Conservation (phyloP, 2,888 invertebrate genomes). For the Hypsopygia costalis region DNA sequence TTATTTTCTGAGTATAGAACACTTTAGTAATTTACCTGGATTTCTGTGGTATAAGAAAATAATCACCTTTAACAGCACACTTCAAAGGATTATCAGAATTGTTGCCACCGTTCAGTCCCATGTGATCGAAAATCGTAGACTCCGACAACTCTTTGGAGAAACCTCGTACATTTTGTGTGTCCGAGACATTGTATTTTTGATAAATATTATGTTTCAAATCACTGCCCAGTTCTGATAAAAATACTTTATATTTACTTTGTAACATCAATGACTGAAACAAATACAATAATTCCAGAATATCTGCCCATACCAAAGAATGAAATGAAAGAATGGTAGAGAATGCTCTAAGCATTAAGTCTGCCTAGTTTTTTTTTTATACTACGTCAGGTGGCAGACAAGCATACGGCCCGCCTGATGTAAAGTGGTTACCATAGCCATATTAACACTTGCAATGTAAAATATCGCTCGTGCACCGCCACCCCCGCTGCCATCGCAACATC, state of each 20-base stretch:
- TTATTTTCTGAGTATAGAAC: no score
- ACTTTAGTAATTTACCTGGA: slow-evolving; percentile 72
- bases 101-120: slow-evolving; percentile 78
- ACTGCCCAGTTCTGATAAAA: slow-evolving; percentile 32
- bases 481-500: no score
- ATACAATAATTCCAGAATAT: slow-evolving; percentile 3
- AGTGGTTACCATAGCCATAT: no score
- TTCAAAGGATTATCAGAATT: slow-evolving; percentile 67
- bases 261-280: slow-evolving; percentile 43
- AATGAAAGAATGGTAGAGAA: no score
- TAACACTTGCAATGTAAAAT: no score
- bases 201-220: slow-evolving; percentile 24
- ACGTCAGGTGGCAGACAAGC: no score
- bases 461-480: no score
- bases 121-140: slow-evolving; percentile 41
- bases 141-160: slow-evolving; percentile 49
- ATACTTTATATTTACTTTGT: slow-evolving; percentile 35
- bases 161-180: slow-evolving; percentile 46
- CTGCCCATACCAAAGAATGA: no score
- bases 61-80: slow-evolving; percentile 60
- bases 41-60: slow-evolving; percentile 84
- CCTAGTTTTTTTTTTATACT: no score
- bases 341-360: no score
- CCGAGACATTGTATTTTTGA: slow-evolving; percentile 37
- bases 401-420: no score